Conservation (phyloP, 1,140 invertebrate genomes). For the Limonius californicus region DNA sequence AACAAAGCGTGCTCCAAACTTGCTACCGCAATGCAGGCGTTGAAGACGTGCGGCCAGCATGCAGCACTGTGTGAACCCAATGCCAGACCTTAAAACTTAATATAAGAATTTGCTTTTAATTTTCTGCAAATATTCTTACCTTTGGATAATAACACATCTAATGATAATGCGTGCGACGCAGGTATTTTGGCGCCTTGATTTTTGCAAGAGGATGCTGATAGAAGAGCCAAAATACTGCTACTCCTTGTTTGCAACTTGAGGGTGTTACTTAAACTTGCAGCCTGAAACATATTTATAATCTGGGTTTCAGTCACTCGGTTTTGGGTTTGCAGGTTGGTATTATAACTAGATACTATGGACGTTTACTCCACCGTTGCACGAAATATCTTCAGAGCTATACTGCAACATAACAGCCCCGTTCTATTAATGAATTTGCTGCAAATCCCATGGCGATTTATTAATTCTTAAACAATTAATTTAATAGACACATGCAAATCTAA, state of each 20-base stretch:
- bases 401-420: no score
- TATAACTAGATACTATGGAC: not conserved
- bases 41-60: slow-evolving; percentile 92
- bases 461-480: no score
- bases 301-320: not conserved
- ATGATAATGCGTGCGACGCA: slow-evolving; percentile 82
- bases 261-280: slow-evolving; percentile 69
- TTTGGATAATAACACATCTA: slow-evolving; percentile 74
- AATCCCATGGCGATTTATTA: no score
- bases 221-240: slow-evolving; percentile 73
- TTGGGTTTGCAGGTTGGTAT: no score
- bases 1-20: slow-evolving; percentile 85
- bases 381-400: no score
- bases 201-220: slow-evolving; percentile 73
- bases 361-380: no score
- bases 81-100: slow-evolving; percentile 68
- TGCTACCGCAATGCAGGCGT: slow-evolving; percentile 86
- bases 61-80: slow-evolving; percentile 85
- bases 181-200: slow-evolving; percentile 65
- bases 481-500: no score
- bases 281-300: no score
- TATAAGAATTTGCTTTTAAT: slow-evolving; percentile 30
- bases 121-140: slow-evolving; percentile 26
- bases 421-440: no score
- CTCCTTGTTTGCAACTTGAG: slow-evolving; percentile 78